Percentiles rank a stretch among this genome's conserved stretches.
phyloP scores from a whole-genome alignment of 2,888 invertebrate genomes.

The Polydrusus pterygomalis region DNA sequence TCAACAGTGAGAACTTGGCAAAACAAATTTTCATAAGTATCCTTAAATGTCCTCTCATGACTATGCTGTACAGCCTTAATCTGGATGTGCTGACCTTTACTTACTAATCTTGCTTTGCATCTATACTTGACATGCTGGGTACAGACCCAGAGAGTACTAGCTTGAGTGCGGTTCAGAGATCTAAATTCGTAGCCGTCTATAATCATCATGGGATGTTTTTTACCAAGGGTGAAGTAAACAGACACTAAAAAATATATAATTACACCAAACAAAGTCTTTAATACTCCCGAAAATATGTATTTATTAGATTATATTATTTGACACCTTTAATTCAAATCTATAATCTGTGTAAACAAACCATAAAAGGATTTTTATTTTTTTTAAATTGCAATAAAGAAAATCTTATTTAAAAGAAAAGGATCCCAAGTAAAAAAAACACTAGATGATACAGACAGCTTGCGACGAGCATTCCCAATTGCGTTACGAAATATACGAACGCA shows the following conservation, averaged over 20 bases:
- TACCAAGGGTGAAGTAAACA: slow-evolving; percentile 56
- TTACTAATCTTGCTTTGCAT: slow-evolving; percentile 51
- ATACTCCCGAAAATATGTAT: too few relatives aligned
- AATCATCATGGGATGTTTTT: slow-evolving; percentile 59
- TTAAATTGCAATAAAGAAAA: too few relatives aligned
- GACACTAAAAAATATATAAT: slow-evolving; percentile 23
- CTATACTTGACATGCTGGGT: slow-evolving; percentile 49
- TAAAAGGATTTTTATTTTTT: too few relatives aligned
- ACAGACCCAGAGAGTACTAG: slow-evolving; percentile 60
- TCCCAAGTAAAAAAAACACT: too few relatives aligned
- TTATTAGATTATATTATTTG: too few relatives aligned
- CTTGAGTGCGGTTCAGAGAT: slow-evolving; percentile 48
- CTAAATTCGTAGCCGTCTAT: slow-evolving; percentile 57
- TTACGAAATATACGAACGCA: too few relatives aligned
- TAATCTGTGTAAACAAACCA: too few relatives aligned
- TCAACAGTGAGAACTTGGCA: neutral
- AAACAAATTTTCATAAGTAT: slow-evolving; percentile 7
- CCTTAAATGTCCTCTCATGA: slow-evolving; percentile 24
- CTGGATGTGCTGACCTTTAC: slow-evolving; percentile 28
- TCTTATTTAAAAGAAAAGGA: too few relatives aligned
- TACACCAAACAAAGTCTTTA: neutral
- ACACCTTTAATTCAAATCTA: too few relatives aligned
- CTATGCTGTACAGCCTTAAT: slow-evolving; percentile 33
- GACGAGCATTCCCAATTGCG: too few relatives aligned
- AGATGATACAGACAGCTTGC: too few relatives aligned